Conservation (phyloP, 2,113 vertebrate genomes). For the Henicopernis longicauda region DNA sequence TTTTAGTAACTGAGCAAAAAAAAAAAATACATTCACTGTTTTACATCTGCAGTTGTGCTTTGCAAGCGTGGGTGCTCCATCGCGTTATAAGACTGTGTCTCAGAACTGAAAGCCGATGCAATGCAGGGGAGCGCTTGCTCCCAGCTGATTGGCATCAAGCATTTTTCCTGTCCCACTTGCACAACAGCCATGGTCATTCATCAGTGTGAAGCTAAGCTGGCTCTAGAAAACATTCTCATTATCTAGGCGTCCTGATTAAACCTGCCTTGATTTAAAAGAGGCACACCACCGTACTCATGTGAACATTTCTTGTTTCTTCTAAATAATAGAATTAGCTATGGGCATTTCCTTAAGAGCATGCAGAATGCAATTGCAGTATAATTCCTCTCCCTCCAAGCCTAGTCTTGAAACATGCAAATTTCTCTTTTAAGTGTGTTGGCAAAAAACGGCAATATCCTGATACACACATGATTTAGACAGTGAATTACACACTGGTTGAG, state of each 20-base stretch:
- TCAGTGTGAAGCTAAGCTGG: not conserved
- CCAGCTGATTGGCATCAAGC: not conserved
- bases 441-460: constrained; percentile 19
- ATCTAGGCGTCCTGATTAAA: constrained; percentile 7
- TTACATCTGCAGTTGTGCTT: not conserved
- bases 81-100: not conserved
- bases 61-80: not conserved
- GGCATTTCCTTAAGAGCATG: constrained; percentile 53
- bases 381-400: constrained; percentile 49
- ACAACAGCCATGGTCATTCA: not conserved
- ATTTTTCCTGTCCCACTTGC: not conserved
- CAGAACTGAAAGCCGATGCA: not conserved
- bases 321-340: constrained; percentile 35
- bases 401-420: constrained; percentile 61
- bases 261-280: constrained; percentile 15
- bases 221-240: not conserved
- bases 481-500: not conserved
- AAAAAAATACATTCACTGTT: not conserved
- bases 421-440: constrained; percentile 44
- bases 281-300: fast-evolving
- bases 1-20: not conserved
- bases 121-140: fast-evolving
- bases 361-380: constrained; percentile 25
- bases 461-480: not conserved
- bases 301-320: not conserved